Evolutionary conservation across 2,888 invertebrate genomes (phyloP), one percentile per base, ranked within the genome.

Genomic region (Hirtodrosophila trivittata): DNA sequence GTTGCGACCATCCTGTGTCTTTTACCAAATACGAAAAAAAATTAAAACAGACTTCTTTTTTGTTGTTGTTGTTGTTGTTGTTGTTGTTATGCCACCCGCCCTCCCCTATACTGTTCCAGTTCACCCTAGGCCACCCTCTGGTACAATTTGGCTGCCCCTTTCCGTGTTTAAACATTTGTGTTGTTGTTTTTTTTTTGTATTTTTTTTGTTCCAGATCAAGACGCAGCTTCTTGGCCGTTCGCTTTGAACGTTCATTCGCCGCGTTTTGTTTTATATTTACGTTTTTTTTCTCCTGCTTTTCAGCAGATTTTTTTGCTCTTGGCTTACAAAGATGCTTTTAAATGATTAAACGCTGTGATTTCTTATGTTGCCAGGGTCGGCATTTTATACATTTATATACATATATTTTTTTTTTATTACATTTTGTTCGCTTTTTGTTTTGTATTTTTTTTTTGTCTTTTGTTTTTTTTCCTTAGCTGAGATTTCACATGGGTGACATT

Each of bases 291-390:
- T 16, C 9, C 30, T 46, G 54, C 47, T 13, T 13, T 13, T 35
- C 21, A 32, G 41, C 28, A 18, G 45, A 14, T 46, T 47, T 62
- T 60, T 59, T 50, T 43, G 35, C 50, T 55, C 33, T 67, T 60
- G 56, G 67, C 63, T 70, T 62, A 75, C 75, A 77, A 66, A 82
- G 85, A 83, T 85, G 86, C 83, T 75, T 77, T 85, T 85, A 83
- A 85, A 83, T 82, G 82, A 83, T 83, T 83, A 85, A 83, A 80
- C 75, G 80, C 69, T 69, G 62, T 59, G 77, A 76, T 77, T 77
- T 75, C 76, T 74, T 56, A 67, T 65, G 67, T 71, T 76, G 56
- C 57, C 73, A 57, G 70, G 70, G 59, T 74, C 59, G 58, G 52
- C 52, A 62, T 56, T 65, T 59, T 58, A 52, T 67, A 49, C 47